A percentile compares a stretch with the other conserved stretches of the same genome.
These are phyloP conservation scores for Agrypnus murinus DNA, from an alignment of 2,888 invertebrate genomes.

Conservation along the genomic window DNA sequence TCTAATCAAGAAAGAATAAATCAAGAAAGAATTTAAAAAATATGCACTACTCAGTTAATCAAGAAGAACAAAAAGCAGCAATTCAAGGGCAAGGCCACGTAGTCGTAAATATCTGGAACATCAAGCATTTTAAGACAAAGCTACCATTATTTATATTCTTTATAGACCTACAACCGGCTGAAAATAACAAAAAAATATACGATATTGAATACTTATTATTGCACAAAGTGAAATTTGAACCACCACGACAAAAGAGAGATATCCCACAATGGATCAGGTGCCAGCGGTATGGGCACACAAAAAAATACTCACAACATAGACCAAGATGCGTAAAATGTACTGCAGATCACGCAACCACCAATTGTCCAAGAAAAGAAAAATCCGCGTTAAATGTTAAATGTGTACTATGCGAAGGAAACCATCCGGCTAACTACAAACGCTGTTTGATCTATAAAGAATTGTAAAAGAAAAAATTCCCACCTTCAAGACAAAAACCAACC, in stretches of 20 bases:
- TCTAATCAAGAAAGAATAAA: too few relatives aligned
- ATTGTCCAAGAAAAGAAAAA: slow-evolving; percentile 1
- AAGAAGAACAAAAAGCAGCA: slow-evolving; percentile 9
- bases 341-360: too few relatives aligned
- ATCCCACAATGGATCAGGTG: slow-evolving; percentile 10
- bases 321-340: slow-evolving; percentile 30
- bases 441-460: too few relatives aligned
- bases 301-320: slow-evolving; percentile 10
- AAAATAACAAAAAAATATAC: slow-evolving; percentile 18
- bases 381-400: slow-evolving; percentile 12
- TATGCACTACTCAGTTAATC: too few relatives aligned
- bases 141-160: slow-evolving; percentile 9
- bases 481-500: slow-evolving; percentile 14
- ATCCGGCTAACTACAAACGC: too few relatives aligned
- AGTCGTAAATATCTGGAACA: slow-evolving; percentile 10
- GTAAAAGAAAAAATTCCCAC: slow-evolving; percentile 16
- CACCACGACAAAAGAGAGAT: slow-evolving; percentile 5
- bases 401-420: too few relatives aligned
- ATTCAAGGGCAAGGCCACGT: slow-evolving; percentile 1
- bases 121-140: slow-evolving; percentile 17
- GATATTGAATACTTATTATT: slow-evolving; percentile 1
- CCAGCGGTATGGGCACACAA: slow-evolving; percentile 18
- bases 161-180: slow-evolving; percentile 13
- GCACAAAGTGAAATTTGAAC: slow-evolving; percentile 28
- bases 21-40: too few relatives aligned